A percentile compares a stretch with the other conserved stretches of the same genome.
Conservation (phyloP, 1,140 invertebrate genomes). For the Macrotrachela quadricornifera region DNA sequence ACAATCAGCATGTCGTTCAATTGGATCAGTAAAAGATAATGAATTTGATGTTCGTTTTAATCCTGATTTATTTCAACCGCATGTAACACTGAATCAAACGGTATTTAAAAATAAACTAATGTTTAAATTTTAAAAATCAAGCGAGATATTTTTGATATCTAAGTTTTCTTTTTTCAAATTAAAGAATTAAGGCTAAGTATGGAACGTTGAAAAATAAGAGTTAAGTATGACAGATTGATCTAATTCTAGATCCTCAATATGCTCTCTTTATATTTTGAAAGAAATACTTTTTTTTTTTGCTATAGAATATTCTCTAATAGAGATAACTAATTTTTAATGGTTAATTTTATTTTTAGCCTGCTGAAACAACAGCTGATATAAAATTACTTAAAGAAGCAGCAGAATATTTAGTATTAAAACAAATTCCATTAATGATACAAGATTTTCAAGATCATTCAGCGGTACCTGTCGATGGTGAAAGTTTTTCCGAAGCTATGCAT, state of each 20-base stretch:
- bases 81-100: slow-evolving; percentile 57
- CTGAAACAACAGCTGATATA: slow-evolving; percentile 52
- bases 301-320: too few species aligned
- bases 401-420: slow-evolving; percentile 69
- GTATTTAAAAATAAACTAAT: too few species aligned
- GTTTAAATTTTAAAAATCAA: too few species aligned
- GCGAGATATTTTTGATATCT: too few species aligned
- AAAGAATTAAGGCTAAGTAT: too few species aligned
- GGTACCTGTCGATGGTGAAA: slow-evolving; percentile 22
- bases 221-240: too few species aligned
- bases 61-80: slow-evolving; percentile 84
- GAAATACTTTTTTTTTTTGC: not conserved
- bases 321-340: too few species aligned
- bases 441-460: slow-evolving; percentile 69
- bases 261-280: too few species aligned
- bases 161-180: too few species aligned
- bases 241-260: too few species aligned
- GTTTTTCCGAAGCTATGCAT: slow-evolving; percentile 1
- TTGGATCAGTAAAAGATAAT: slow-evolving; percentile 58
- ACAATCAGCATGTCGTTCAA: slow-evolving; percentile 58
- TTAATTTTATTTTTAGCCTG: slow-evolving; percentile 26
- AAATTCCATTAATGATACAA: slow-evolving; percentile 77
- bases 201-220: too few species aligned
- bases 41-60: slow-evolving; percentile 95
- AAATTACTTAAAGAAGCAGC: slow-evolving; percentile 78